These are phyloP conservation scores for Apogon hyalosoma DNA, from an alignment of 2,797 vertebrate species.

Conservation along the genomic window DNA sequence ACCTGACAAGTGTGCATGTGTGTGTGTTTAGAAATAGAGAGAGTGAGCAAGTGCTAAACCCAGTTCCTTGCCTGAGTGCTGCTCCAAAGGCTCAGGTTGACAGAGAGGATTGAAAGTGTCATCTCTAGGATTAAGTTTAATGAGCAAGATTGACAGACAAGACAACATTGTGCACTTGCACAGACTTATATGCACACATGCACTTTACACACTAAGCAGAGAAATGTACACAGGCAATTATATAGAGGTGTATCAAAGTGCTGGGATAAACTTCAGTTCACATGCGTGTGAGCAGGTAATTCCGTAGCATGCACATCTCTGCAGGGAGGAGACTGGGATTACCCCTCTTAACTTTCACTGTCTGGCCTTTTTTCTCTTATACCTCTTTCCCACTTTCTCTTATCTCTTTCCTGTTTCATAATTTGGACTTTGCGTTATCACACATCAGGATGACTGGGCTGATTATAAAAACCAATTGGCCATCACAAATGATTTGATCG, in stretches of 20 bases:
- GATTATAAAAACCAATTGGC: not conserved
- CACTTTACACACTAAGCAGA: conserved; percentile 50
- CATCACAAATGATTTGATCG: not conserved
- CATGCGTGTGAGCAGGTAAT: conserved; percentile 68
- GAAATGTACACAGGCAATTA: conserved; percentile 77
- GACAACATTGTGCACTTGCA: conserved; percentile 73
- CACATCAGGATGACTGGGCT: not conserved
- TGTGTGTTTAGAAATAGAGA: conserved; percentile 30
- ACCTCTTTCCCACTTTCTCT: conserved; percentile 31
- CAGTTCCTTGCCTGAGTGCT: conserved; percentile 74
- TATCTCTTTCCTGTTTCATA: conserved; percentile 1
- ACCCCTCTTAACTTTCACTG: conserved; percentile 62
- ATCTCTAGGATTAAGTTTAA: conserved; percentile 82
- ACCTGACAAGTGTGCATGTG: conserved; percentile 56
- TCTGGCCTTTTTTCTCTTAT: conserved; percentile 25
- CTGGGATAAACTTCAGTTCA: conserved; percentile 64
- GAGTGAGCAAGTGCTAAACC: conserved; percentile 73
- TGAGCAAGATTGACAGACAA: conserved; percentile 82
- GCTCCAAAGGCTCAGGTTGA: conserved; percentile 78
- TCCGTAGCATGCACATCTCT: conserved; percentile 46
- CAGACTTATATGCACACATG: conserved; percentile 44
- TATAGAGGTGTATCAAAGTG: conserved; percentile 81
- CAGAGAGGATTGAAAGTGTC: conserved; percentile 82
- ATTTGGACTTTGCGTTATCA: not conserved
- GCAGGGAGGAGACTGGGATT: conserved; percentile 55